These are phyloP conservation scores for Ophiodon elongatus DNA, from an alignment of 2,113 vertebrate genomes.

Conservation along the genomic window DNA sequence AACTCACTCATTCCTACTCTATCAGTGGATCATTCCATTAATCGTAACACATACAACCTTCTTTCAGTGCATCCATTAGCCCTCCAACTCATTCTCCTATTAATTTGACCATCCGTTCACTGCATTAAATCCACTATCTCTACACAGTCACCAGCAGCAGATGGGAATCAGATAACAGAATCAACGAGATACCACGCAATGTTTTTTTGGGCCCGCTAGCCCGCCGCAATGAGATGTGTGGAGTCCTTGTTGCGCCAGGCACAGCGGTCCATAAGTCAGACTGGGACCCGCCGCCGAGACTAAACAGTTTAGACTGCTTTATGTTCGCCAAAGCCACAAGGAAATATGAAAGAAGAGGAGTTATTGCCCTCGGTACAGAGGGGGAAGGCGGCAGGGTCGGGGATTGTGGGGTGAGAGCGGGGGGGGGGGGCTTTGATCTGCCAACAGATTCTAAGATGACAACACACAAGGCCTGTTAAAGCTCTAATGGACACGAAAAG, in stretches of 20 bases:
- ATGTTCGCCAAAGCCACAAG: slow-evolving; percentile 73
- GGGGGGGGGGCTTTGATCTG: slow-evolving; percentile 74
- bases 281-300: slow-evolving; percentile 74
- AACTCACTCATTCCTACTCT: not conserved
- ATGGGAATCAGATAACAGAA: slow-evolving; percentile 25
- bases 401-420: not conserved
- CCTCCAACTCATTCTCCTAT: slow-evolving; percentile 17
- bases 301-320: slow-evolving; percentile 83
- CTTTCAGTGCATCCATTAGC: not conserved
- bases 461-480: slow-evolving; percentile 45
- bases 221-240: slow-evolving; percentile 34
- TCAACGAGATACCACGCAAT: slow-evolving; percentile 22
- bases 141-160: slow-evolving; percentile 15
- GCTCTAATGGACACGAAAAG: slow-evolving; percentile 45
- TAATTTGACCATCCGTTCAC: not conserved
- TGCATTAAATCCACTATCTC: slow-evolving; percentile 21
- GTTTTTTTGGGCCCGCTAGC: slow-evolving; percentile 23
- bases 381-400: slow-evolving; percentile 8
- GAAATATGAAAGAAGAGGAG: slow-evolving; percentile 80
- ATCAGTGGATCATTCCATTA: slow-evolving; percentile 29
- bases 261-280: slow-evolving; percentile 68
- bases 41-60: not conserved
- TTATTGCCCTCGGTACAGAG: slow-evolving; percentile 58
- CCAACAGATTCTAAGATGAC: slow-evolving; percentile 64
- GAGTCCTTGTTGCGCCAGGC: slow-evolving; percentile 58